Conservation (phyloP, 2,113 vertebrate genomes). For the Ascaphus truei region DNA sequence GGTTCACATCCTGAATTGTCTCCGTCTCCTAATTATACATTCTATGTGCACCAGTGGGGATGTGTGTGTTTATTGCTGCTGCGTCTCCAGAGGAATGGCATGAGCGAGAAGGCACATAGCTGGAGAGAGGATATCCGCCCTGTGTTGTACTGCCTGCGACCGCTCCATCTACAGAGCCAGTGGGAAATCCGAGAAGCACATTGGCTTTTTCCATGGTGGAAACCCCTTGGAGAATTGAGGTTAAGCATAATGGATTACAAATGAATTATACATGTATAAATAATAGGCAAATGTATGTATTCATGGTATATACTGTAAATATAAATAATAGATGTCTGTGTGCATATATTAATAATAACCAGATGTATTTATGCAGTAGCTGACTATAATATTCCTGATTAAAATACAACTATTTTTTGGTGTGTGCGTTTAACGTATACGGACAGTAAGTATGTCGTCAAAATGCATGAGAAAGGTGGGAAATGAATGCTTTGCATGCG, state of each 20-base stretch:
- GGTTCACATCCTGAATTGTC: constrained; percentile 46
- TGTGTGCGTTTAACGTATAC: too few species aligned
- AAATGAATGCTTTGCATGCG: too few species aligned
- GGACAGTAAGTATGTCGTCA: too few species aligned
- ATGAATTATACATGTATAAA: background rate
- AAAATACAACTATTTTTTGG: too few species aligned
- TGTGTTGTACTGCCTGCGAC: constrained; percentile 1
- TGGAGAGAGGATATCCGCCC: constrained; percentile 16
- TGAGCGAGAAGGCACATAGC: constrained; percentile 28
- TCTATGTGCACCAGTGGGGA: constrained; percentile 51
- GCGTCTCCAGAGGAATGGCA: constrained; percentile 44
- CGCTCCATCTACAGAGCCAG: background rate
- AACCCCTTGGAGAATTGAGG: constrained; percentile 1
- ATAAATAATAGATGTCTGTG: constrained; percentile 13
- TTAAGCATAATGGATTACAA: background rate
- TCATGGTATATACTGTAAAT: background rate
- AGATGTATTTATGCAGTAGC: background rate
- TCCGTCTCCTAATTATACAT: constrained; percentile 44
- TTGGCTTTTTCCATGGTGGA: background rate
- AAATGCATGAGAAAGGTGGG: too few species aligned
- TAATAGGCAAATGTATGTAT: background rate
- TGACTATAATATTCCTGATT: background rate
- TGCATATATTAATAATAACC: background rate
- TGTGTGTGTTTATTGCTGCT: constrained; percentile 45
- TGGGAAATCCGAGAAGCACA: background rate